Percentiles rank a stretch among this genome's conserved stretches.
Evolutionary conservation across 2,888 invertebrate genomes (phyloP).

Genomic region (Cephus runcator): DNA sequence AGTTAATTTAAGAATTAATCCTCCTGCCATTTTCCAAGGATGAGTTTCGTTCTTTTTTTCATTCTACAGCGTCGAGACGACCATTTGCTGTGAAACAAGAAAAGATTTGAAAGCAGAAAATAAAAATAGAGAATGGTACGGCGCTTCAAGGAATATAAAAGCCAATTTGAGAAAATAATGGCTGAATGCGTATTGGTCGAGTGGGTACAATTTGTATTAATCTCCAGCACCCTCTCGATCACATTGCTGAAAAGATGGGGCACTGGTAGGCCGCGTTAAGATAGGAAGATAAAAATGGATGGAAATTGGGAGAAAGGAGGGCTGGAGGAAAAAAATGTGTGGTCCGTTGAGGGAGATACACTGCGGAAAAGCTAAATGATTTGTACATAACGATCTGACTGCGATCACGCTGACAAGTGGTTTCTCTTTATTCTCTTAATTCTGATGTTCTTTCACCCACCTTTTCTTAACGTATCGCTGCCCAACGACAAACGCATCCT

Average conservation of each 20-base stretch:
- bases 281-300: not conserved
- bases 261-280: not conserved
- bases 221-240: not conserved
- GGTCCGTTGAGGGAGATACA: not conserved
- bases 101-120: not conserved
- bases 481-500: not conserved
- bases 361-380: not conserved
- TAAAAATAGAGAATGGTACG: not conserved
- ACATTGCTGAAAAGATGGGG: not conserved
- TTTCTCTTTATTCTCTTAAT: not conserved
- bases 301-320: not conserved
- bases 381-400: not conserved
- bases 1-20: not conserved
- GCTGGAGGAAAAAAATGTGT: not conserved
- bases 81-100: not conserved
- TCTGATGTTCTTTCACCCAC: not conserved
- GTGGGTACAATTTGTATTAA: slow-evolving; percentile 4
- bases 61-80: not conserved
- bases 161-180: slow-evolving; percentile 3
- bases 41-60: not conserved
- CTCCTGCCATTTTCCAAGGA: not conserved
- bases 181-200: not conserved
- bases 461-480: too few relatives aligned
- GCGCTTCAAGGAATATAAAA: not conserved
- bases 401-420: not conserved